These are phyloP conservation scores for Dryomyza anilis DNA, from an alignment of 2,888 invertebrate species.

Conservation along the genomic window DNA sequence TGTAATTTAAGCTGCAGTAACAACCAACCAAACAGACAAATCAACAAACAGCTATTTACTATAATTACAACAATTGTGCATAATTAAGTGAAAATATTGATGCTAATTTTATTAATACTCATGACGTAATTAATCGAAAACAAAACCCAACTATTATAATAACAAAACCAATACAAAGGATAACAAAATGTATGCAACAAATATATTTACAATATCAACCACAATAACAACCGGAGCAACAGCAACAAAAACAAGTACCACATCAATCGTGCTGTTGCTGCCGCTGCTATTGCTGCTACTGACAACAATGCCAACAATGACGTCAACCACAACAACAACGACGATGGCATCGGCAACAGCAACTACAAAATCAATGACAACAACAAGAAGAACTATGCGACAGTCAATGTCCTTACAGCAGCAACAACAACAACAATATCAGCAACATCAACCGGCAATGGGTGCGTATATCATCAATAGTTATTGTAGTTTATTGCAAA, in stretches of 20 bases:
- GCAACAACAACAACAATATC: not conserved
- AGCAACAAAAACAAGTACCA: slow-evolving; percentile 13
- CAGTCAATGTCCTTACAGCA: not conserved
- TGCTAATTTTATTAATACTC: no score
- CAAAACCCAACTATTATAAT: not conserved
- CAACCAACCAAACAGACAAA: no score
- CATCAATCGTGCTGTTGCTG: not conserved
- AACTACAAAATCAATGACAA: slow-evolving; percentile 6
- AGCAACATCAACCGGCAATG: not conserved
- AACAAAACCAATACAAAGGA: not conserved
- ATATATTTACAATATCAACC: slow-evolving; percentile 26
- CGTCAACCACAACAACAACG: not conserved
- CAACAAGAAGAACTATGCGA: no score
- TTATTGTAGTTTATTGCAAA: not conserved
- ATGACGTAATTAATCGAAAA: not conserved
- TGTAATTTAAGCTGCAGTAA: no score
- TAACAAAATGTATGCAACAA: slow-evolving; percentile 21
- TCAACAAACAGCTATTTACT: not conserved
- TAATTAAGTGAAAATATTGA: no score
- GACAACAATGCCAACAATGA: slow-evolving; percentile 8
- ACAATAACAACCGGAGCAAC: slow-evolving; percentile 12
- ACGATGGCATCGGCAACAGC: not conserved
- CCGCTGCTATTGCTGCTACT: not conserved
- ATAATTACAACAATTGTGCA: not conserved
- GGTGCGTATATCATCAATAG: no score